A percentile compares a stretch with the other conserved stretches of the same genome.
These are phyloP conservation scores for Syrphus vitripennis DNA, from an alignment of 2,888 invertebrate genomes.

Conservation along the genomic window DNA sequence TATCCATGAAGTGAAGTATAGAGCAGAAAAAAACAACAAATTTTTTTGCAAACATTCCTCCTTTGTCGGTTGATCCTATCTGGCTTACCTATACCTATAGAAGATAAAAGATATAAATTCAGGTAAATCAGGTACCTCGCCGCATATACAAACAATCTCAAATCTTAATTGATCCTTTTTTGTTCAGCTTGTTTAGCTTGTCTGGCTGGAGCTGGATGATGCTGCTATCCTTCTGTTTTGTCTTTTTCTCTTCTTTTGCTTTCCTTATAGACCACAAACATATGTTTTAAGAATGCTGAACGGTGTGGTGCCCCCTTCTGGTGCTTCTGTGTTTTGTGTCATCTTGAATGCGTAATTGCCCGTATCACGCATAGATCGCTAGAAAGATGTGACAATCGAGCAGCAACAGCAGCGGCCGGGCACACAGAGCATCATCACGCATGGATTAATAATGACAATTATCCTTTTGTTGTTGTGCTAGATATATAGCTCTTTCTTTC, in stretches of 20 bases:
- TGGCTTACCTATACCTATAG: too few species aligned
- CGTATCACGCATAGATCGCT: conserved; percentile 69
- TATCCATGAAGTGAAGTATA: conserved; percentile 12
- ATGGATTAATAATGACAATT: conserved; percentile 71
- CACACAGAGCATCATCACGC: conserved; percentile 63
- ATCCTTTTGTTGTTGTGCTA: conserved; percentile 61
- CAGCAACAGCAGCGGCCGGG: too few species aligned
- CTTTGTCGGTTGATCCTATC: conserved; percentile 61
- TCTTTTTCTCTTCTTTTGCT: background rate
- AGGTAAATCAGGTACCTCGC: conserved; percentile 62
- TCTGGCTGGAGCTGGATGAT: too few species aligned
- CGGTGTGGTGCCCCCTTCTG: conserved; percentile 23
- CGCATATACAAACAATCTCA: conserved; percentile 54
- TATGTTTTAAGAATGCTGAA: conserved; percentile 35
- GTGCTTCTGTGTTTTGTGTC: conserved; percentile 57
- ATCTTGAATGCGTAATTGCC: conserved; percentile 71
- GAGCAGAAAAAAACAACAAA: background rate
- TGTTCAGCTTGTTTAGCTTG: background rate
- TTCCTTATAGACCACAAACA: conserved; percentile 56
- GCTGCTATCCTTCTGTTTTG: conserved; percentile 4
- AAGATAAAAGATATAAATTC: conserved; percentile 52
- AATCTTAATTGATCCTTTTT: conserved; percentile 68
- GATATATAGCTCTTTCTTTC: background rate
- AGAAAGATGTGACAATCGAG: conserved; percentile 44
- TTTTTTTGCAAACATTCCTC: conserved; percentile 55